Base-by-base conservation (phyloP, 2,113 vertebrate genomes). In the Morone chrysops region DNA sequence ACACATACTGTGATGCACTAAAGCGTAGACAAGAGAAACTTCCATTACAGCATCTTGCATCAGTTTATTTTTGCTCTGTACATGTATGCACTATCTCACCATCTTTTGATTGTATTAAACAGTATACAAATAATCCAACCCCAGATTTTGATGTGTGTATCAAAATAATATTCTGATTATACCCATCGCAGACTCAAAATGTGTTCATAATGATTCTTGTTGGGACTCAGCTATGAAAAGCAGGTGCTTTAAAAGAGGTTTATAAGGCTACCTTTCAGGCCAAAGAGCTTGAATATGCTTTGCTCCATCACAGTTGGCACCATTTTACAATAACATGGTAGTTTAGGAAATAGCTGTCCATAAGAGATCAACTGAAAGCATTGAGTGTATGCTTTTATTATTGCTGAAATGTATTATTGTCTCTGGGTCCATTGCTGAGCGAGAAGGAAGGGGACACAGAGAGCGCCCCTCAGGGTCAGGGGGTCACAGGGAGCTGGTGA, bases 361-460 rank as follows among this genome's bases (percentile, higher is more conserved):
- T 71, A 67, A 66, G 20, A 51, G 53, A 60, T 76, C 45, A 61
- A n/a, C 48, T 22, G 6, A 50, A 31, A 66, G 5, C 60, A 56
- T 10, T 57, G 65, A 62, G 59, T 68, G n/a, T 57, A 57, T 67
- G 61, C 41, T 78, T 80, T 71, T 51, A 54, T 76, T 71, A 17
- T 56, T 43, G 69, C 48, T 71, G n/a, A 74, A 85, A 56, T 69
- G 74, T 41, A 36, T 68, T 72, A 67, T 74, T 69, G 63, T 81
- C 18, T 71, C 14, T 4, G 60, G 41, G 61, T 43, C 22, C 20
- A 68, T 10, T 59, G 72, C 75, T 70, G 82, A 84, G 60, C 4
- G 61, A 88, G 71, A 36, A 73, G 81, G 81, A 84, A 86, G 65
- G 51, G 61, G 18, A 83, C 81, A 38, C 47, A 62, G 53, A 36